phyloP scores from a whole-genome alignment of 2,797 vertebrate species.

The Anguilla pacifica region DNA sequence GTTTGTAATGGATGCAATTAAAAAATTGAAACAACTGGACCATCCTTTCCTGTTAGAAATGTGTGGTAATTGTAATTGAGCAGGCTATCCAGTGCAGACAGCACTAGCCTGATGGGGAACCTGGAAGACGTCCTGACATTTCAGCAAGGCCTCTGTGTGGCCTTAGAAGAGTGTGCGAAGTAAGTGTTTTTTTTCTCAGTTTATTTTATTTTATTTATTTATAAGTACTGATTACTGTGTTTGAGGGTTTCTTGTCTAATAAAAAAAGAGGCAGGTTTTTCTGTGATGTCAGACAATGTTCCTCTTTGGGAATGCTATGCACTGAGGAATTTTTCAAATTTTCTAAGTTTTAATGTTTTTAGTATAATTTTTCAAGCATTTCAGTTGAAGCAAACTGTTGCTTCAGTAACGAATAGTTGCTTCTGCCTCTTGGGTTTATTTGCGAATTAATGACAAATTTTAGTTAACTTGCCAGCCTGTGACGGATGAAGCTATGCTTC shows the following conservation, averaged over 20 bases:
- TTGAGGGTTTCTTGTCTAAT: background rate
- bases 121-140: slow-evolving; percentile 92
- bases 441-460: background rate
- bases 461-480: background rate
- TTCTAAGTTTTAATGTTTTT: background rate
- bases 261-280: background rate
- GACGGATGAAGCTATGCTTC: background rate
- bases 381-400: background rate
- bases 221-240: background rate
- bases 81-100: slow-evolving; percentile 84
- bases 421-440: background rate
- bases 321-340: background rate
- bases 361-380: background rate
- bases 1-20: background rate
- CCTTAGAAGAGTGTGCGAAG: slow-evolving; percentile 94
- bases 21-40: background rate
- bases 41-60: background rate
- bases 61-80: slow-evolving; percentile 29
- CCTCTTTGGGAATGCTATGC: background rate
- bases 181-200: slow-evolving; percentile 64
- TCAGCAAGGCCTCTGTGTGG: slow-evolving; percentile 87
- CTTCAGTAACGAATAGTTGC: background rate
- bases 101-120: slow-evolving; percentile 84
- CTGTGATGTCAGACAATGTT: background rate
- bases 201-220: background rate